Base-by-base conservation (phyloP, 2,888 invertebrate species). In the Nematopogon swammerdamellus region DNA sequence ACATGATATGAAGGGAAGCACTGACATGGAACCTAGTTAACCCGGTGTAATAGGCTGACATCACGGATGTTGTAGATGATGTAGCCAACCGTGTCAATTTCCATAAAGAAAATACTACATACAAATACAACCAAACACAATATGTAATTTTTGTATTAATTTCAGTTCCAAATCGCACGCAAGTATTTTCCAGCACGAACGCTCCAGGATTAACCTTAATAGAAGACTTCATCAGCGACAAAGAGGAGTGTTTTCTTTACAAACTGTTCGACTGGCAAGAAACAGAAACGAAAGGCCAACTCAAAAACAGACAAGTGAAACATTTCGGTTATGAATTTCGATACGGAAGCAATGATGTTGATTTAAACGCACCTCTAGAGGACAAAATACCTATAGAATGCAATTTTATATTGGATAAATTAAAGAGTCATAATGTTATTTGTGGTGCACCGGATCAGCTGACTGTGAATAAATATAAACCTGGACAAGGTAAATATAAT, bases 311-410 rank as follows among this genome's bases (percentile, higher is more conserved):
- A 36, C 83, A 84, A 72, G 97, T 96, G 0, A 88, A 85, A 63
- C 97, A 97, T 73, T 97, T 85, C 73, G 97, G 97, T 0, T 97
- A 87, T 68, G 92, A 95, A 65, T 97, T 97, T 67, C 76, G 87
- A 53, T 97, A 97, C 69, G 89, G 87, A 46, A 86, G 82, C 19
- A 97, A 97, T 72, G 89, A 90, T 70, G 90, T 96, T 0, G 89
- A 96, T 67, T 76, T 85, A 49, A 67, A 82, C 49, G 68, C 79
- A 48, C 92, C 93, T 0, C 70, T 92, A 25, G 57, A 70, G 0
- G 80, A 86, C 45, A 72, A 72, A 43, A 88, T 97, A 59, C 97
- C 97, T 0, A 54, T 63, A 3, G 80, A 84, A 55, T 93, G 91
- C 69, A 63, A 82, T 58, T 68, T 85, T 53, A 63, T 97, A 11